Conservation (phyloP, 2,888 invertebrate genomes). For the Noctua fimbriata region DNA sequence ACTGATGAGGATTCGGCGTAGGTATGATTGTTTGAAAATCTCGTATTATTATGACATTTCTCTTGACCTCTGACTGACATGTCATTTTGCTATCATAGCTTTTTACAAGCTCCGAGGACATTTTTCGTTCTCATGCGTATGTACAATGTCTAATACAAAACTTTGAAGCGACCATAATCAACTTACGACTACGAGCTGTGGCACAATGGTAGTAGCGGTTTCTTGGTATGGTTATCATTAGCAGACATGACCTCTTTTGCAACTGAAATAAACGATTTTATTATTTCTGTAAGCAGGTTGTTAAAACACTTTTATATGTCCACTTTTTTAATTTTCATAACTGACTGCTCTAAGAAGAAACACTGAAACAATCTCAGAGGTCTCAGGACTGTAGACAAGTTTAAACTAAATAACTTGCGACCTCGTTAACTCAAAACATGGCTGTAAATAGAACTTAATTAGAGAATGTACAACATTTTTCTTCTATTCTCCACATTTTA, state of each 20-base stretch:
- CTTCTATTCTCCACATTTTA: not conserved
- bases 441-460: constrained; percentile 2
- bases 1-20: not conserved
- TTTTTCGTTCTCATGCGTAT: not conserved
- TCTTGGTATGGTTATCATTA: not conserved
- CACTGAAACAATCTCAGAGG: not conserved
- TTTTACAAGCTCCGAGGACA: not conserved
- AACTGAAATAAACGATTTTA: not conserved
- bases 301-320: not conserved
- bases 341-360: not conserved
- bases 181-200: not conserved
- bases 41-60: not conserved
- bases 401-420: not conserved
- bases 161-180: not conserved
- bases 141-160: not conserved
- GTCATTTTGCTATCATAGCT: not conserved
- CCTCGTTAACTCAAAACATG: constrained; percentile 1
- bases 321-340: not conserved
- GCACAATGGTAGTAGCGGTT: not conserved
- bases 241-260: not conserved
- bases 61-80: not conserved
- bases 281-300: too few relatives aligned
- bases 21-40: not conserved
- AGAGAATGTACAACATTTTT: not conserved
- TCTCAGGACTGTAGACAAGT: not conserved